Conservation (phyloP, 2,113 vertebrate genomes). For the Herpailurus yagouaroundi region DNA sequence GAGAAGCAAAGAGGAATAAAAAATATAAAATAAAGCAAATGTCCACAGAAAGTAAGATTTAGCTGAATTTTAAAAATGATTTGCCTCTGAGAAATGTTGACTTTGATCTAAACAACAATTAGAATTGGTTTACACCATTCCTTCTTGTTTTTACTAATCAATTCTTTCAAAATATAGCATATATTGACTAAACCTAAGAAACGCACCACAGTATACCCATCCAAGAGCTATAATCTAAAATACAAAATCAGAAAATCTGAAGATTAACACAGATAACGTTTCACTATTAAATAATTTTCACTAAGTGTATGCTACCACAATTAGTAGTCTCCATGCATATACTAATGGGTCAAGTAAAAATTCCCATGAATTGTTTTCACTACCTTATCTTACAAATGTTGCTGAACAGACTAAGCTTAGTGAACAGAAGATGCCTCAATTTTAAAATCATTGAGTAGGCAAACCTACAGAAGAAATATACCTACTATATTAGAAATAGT, state of each 20-base stretch:
- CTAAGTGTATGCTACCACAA: background rate
- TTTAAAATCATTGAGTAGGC: background rate
- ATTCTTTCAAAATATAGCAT: background rate
- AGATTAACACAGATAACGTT: background rate
- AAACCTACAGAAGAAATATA: background rate
- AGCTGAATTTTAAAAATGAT: background rate
- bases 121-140: background rate
- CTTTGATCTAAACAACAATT: constrained; percentile 32
- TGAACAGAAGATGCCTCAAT: background rate
- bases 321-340: background rate
- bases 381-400: background rate
- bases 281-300: constrained; percentile 51
- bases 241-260: constrained; percentile 3
- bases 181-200: background rate
- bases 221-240: constrained; percentile 4
- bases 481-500: background rate
- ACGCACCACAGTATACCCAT: background rate
- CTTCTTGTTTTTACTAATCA: background rate
- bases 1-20: constrained; percentile 15
- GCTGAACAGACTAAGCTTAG: background rate
- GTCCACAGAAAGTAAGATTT: background rate
- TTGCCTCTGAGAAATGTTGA: background rate
- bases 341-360: background rate
- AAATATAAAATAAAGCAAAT: background rate
- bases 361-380: background rate